Evolutionary conservation across 1,140 invertebrate species (phyloP), one percentile per base, ranked within the genome.

Genomic region (Orussus abietinus): DNA sequence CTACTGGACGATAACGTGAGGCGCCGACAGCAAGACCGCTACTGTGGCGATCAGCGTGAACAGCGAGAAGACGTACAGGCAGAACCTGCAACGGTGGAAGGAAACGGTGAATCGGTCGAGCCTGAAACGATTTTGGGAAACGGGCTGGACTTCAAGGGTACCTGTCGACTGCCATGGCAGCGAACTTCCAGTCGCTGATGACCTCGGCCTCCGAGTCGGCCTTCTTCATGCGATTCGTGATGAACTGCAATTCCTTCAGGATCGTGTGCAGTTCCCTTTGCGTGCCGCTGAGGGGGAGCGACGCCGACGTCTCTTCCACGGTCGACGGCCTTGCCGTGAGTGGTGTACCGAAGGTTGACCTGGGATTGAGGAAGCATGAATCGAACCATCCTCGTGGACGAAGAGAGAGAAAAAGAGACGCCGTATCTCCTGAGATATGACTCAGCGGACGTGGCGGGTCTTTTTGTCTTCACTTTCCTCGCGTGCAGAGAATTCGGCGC

Each of bases 131-230:
- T 20, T 28, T 25, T 0, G 48, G 25, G 5, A 21, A 17, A 33
- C 20, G 31, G n/a, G 28, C 40, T 19, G 46, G 26, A 22, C 38
- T 28, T 14, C 1, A 11, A 34, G 14, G 40, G 49, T 47, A 84
- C 83, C 83, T 83, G 77, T 98, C 96, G 59, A 99, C 92, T 55
- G 98, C 96, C 92, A 98, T 92, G 48, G 96, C 96, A 38, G 96
- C 96, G 72, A 98, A 99, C 72, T 98, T 98, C 96, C 96, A 99
- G 69, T 99, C 96, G 66, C 85, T 90, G 47, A 92, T 91, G 31
- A 93, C 79, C 61, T 94, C 90, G n/a, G 86, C 83, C 57, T 89
- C 86, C 51, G 92, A 88, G 58, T 95, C 91, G 35, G 88, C 83
- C 66, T 92, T 91, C 59, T 86, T 84, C 85, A 94, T 89, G 47